These are phyloP conservation scores for Manis pentadactyla DNA, from an alignment of 2,797 vertebrate species.

Conservation along the genomic window DNA sequence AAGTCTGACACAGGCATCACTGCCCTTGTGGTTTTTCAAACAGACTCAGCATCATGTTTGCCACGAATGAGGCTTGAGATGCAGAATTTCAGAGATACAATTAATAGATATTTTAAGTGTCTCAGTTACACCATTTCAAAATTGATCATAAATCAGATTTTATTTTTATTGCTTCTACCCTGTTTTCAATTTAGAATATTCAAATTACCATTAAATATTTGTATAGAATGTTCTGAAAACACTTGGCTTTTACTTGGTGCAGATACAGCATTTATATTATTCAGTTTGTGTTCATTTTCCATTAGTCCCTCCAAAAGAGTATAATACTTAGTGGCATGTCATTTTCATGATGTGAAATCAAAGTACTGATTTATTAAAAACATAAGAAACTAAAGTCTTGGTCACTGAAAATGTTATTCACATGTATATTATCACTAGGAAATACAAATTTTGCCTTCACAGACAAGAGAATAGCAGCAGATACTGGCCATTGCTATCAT, in stretches of 20 bases:
- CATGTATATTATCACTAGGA: background rate
- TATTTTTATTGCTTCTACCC: background rate
- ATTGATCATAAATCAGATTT: constrained; percentile 41
- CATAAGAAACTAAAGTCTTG: constrained; percentile 18
- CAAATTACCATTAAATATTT: constrained; percentile 35
- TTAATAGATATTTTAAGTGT: background rate
- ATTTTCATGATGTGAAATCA: constrained; percentile 46
- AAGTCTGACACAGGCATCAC: background rate
- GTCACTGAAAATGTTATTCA: constrained; percentile 15
- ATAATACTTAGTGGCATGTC: background rate
- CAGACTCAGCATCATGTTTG: background rate
- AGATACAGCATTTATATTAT: constrained; percentile 36
- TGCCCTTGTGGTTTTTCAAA: constrained; percentile 19
- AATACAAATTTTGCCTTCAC: constrained; percentile 41
- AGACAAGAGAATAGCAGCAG: background rate
- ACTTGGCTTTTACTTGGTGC: background rate
- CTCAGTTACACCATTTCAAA: constrained; percentile 31
- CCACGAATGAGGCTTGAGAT: background rate
- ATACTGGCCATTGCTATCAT: background rate
- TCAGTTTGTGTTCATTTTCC: constrained; percentile 39
- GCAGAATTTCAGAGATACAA: constrained; percentile 25
- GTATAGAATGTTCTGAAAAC: constrained; percentile 7
- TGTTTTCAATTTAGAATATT: constrained; percentile 53
- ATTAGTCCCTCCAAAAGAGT: background rate
- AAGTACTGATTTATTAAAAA: constrained; percentile 43